These are phyloP conservation scores for Liparis tanakae DNA, from an alignment of 2,797 vertebrate species.

Conservation along the genomic window DNA sequence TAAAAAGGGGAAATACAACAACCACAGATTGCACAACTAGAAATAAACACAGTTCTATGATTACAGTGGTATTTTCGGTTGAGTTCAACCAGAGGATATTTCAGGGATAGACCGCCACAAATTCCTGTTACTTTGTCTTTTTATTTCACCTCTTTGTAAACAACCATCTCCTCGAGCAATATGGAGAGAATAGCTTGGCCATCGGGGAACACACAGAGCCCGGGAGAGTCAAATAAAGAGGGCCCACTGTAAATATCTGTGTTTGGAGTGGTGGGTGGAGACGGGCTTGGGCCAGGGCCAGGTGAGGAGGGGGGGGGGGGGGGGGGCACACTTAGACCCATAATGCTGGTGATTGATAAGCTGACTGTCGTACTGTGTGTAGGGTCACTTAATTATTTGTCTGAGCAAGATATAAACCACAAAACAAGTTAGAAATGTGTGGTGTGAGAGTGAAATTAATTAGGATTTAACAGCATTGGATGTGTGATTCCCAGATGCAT, in stretches of 20 bases:
- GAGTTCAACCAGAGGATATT: constrained; percentile 64
- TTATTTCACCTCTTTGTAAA: constrained; percentile 67
- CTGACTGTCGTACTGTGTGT: background rate
- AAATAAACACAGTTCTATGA: constrained; percentile 40
- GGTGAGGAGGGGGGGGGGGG: background rate
- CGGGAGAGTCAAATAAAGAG: constrained; percentile 68
- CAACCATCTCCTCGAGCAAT: constrained; percentile 54
- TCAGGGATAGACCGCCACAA: constrained; percentile 46
- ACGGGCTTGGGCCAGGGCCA: constrained; percentile 14
- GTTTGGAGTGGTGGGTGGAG: constrained; percentile 51
- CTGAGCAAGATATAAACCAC: background rate
- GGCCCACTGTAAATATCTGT: constrained; percentile 63
- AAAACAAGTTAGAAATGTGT: background rate
- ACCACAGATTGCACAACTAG: constrained; percentile 8
- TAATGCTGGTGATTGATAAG: constrained; percentile 7
- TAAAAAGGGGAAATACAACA: constrained; percentile 14
- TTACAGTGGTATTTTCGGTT: constrained; percentile 38
- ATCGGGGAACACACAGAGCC: constrained; percentile 18
- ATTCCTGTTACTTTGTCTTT: constrained; percentile 68
- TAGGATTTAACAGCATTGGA: background rate
- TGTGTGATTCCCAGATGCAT: background rate
- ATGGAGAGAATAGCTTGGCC: constrained; percentile 60
- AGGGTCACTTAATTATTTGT: background rate
- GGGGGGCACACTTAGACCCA: background rate
- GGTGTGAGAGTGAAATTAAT: constrained; percentile 15